Base-by-base conservation (phyloP, 2,113 vertebrate species). In the Noctilio leporinus region DNA sequence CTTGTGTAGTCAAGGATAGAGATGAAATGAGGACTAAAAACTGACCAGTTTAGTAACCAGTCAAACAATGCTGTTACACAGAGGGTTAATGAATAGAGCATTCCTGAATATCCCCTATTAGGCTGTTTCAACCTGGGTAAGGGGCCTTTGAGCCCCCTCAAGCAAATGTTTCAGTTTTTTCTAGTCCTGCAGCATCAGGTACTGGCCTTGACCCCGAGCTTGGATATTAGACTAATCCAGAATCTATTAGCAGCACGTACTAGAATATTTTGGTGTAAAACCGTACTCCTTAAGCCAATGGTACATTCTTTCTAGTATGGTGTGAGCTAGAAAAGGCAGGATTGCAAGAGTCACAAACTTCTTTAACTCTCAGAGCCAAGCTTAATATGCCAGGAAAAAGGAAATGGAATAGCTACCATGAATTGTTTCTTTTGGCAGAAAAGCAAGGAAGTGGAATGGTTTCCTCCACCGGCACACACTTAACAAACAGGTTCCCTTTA, bases 401-500 rank as follows among this genome's bases (percentile, higher is more conserved):
- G 89, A 94, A 93, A 59, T 72, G 51, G 77, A 69, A 38, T 22
- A 15, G 38, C 86, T 35, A 64, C 53, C 40, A 47, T 57, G 67
- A 62, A 90, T 75, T 92, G 90, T 92, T 95, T 94, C 82, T 91
- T 11, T 65, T 89, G 95, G 86, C 94, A 76, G 57, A 67, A 82
- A 69, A 91, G 77, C 24, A n/a, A 90, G 91, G 93, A 89, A 91
- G 75, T 33, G 49, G 83, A 81, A 35, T 30, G 64, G 57, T 83
- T 91, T 95, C 89, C 93, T 78, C 30, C 30, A 5, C n/a, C 73
- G 93, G 86, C 69, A 6, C 6, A 28, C 57, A 16, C 70, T 65
- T 55, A 89, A 45, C 26, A 40, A 9, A 35, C 59, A 59, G 35
- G 10, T 47, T 91, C 69, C 80, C 69, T 16, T 69, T 80, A 78